These are phyloP conservation scores for Nymphalis urticae DNA, from an alignment of 2,888 invertebrate species.

Conservation along the genomic window DNA sequence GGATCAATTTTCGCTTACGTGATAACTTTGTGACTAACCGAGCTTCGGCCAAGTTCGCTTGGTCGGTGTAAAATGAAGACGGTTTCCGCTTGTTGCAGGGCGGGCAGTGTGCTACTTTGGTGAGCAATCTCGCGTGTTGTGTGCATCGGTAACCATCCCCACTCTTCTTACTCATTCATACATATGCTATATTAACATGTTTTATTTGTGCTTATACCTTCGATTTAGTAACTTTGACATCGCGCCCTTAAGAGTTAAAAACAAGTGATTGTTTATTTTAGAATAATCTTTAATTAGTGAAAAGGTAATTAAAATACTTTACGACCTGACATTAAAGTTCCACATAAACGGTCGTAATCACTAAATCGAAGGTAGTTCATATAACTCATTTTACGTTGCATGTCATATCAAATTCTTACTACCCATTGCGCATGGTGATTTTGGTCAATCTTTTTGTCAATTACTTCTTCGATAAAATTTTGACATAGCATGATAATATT, in stretches of 20 bases:
- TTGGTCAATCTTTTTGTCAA: constrained; percentile 38
- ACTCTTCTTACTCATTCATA: constrained; percentile 85
- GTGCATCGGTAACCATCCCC: constrained; percentile 95
- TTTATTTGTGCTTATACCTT: constrained; percentile 62
- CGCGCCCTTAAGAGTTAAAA: no score
- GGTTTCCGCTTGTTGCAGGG: constrained; percentile 86
- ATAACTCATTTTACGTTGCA: constrained; percentile 68
- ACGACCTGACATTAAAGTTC: neutral
- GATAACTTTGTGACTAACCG: constrained; percentile 32
- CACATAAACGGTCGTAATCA: neutral
- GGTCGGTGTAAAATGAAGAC: constrained; percentile 61
- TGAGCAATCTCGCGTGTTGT: constrained; percentile 97
- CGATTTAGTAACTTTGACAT: constrained; percentile 49
- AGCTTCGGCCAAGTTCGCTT: constrained; percentile 32
- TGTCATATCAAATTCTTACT: constrained; percentile 59
- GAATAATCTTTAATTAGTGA: no score
- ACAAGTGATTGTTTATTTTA: no score
- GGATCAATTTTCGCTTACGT: constrained; percentile 19
- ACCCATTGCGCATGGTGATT: constrained; percentile 51
- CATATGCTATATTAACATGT: constrained; percentile 69
- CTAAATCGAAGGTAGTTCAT: constrained; percentile 62
- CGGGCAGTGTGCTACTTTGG: constrained; percentile 96
- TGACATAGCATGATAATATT: constrained; percentile 26
- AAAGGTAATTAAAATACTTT: neutral
- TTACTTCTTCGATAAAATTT: constrained; percentile 18